A percentile compares a stretch with the other conserved stretches of the same genome.
Conservation (phyloP, 2,888 invertebrate species). For the Neoaliturus tenellus region DNA sequence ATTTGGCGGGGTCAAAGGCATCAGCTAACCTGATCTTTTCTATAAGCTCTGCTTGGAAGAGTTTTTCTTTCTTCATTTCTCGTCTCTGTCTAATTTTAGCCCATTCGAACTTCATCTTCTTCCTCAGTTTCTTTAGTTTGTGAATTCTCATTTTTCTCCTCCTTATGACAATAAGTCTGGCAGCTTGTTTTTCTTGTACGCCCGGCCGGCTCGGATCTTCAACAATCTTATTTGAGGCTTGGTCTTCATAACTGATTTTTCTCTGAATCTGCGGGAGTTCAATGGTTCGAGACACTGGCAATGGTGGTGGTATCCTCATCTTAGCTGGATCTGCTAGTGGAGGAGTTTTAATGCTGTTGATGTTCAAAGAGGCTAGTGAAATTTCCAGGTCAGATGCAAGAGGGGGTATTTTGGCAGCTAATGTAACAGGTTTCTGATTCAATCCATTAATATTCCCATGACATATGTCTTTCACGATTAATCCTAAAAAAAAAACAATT, state of each 20-base stretch:
- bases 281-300: slow-evolving; percentile 9
- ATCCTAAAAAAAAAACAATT: slow-evolving; percentile 16
- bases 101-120: slow-evolving; percentile 86
- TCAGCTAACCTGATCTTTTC: slow-evolving; percentile 83
- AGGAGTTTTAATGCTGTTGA: neutral
- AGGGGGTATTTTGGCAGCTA: neutral
- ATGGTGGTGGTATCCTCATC: neutral
- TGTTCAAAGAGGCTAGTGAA: slow-evolving; percentile 32
- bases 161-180: slow-evolving; percentile 84
- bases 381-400: slow-evolving; percentile 3
- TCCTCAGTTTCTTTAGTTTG: slow-evolving; percentile 86
- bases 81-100: slow-evolving; percentile 81
- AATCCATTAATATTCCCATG: neutral
- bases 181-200: slow-evolving; percentile 81
- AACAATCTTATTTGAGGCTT: slow-evolving; percentile 47
- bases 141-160: slow-evolving; percentile 92
- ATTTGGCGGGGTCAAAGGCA: slow-evolving; percentile 84
- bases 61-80: slow-evolving; percentile 85
- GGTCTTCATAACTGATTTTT: slow-evolving; percentile 51
- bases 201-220: slow-evolving; percentile 66
- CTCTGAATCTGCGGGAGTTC: slow-evolving; percentile 41
- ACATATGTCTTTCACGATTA: neutral
- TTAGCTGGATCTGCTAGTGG: neutral
- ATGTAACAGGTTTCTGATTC: neutral
- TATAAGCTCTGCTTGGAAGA: slow-evolving; percentile 83